Conservation (phyloP, 2,888 invertebrate species). For the Adela reaumurella region DNA sequence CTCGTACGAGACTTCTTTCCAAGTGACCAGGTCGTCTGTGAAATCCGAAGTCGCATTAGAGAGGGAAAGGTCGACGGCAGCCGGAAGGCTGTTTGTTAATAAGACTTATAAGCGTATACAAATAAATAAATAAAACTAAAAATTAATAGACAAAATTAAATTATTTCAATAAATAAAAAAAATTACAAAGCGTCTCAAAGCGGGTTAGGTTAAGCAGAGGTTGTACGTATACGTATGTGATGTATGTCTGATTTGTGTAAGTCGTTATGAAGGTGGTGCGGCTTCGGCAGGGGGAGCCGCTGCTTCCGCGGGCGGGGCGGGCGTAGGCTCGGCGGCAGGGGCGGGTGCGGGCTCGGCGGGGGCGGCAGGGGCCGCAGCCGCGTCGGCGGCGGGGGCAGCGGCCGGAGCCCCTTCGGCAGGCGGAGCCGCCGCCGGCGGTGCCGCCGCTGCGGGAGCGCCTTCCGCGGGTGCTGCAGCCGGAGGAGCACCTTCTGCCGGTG, state of each 20-base stretch:
- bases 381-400: conserved; percentile 14
- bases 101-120: not conserved
- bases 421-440: conserved; percentile 12
- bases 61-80: too few relatives aligned
- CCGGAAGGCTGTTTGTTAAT: not conserved
- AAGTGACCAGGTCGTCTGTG: conserved; percentile 78
- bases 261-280: conserved; percentile 11
- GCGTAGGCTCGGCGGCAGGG: conserved; percentile 11
- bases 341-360: conserved; percentile 7
- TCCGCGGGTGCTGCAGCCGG: conserved; percentile 14
- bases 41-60: conserved; percentile 18
- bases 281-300: conserved; percentile 13
- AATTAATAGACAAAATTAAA: not conserved
- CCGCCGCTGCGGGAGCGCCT: conserved; percentile 14
- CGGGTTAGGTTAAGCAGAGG: too few relatives aligned
- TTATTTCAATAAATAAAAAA: not conserved
- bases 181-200: not conserved
- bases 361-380: conserved; percentile 7
- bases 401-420: conserved; percentile 16
- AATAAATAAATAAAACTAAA: not conserved
- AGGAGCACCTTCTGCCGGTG: conserved; percentile 11
- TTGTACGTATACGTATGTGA: too few relatives aligned
- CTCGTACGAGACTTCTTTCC: conserved; percentile 89
- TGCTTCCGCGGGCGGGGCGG: conserved; percentile 12
- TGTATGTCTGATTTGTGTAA: not conserved